Conservation (phyloP, 2,113 vertebrate genomes). For the Callospermophilus lateralis region DNA sequence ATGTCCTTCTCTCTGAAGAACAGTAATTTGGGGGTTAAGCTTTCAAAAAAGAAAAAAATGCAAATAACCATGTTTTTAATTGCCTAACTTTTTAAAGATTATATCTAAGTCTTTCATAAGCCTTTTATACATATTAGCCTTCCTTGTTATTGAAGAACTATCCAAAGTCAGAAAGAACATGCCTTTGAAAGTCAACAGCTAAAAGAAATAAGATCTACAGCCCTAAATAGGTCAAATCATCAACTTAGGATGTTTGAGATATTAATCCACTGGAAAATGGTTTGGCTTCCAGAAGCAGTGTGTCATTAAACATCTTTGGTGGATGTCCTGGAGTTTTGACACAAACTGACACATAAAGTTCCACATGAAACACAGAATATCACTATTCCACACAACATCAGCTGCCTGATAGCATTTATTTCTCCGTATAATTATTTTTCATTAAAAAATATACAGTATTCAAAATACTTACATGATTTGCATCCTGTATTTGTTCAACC, state of each 20-base stretch:
- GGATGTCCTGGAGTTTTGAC: conserved; percentile 62
- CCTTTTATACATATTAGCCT: background rate
- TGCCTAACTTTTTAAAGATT: background rate
- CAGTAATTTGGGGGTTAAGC: conserved; percentile 19
- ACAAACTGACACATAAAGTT: background rate
- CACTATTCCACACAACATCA: conserved; percentile 22
- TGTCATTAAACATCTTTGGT: background rate
- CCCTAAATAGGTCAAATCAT: conserved; percentile 5
- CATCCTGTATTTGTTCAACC: conserved; percentile 76
- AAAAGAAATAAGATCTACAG: conserved; percentile 53
- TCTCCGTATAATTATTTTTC: conserved; percentile 75
- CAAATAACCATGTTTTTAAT: conserved; percentile 32
- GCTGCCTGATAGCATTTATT: conserved; percentile 69
- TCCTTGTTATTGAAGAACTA: conserved; percentile 17
- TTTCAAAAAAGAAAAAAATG: conserved; percentile 51
- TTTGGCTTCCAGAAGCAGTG: conserved; percentile 50
- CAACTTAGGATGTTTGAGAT: conserved; percentile 57
- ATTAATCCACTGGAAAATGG: conserved; percentile 60
- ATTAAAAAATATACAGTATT: conserved; percentile 81
- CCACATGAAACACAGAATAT: conserved; percentile 33
- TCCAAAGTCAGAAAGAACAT: conserved; percentile 28
- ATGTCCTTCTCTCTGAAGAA: conserved; percentile 28
- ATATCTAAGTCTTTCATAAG: background rate
- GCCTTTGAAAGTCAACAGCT: conserved; percentile 59
- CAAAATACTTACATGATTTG: conserved; percentile 82